Conservation (phyloP, 2,797 vertebrate species). For the Pseudomugil gertrudae region DNA sequence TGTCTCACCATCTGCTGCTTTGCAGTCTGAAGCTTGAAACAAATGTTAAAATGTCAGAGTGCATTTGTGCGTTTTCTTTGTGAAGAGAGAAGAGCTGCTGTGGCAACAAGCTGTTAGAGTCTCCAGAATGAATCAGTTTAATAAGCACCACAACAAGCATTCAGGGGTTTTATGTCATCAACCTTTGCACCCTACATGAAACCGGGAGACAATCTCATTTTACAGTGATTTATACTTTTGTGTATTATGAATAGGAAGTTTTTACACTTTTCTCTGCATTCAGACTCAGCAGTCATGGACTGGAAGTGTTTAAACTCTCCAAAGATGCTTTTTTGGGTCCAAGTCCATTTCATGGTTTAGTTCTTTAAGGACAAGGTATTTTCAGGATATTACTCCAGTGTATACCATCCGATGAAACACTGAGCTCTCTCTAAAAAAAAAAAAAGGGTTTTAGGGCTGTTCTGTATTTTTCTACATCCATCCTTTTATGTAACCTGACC, state of each 20-base stretch:
- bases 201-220: neutral
- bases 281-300: neutral
- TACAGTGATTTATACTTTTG: neutral
- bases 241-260: neutral
- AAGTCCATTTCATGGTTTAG: no score
- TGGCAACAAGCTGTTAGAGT: constrained; percentile 54
- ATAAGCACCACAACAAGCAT: constrained; percentile 35
- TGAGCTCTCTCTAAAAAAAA: no score
- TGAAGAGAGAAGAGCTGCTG: constrained; percentile 14
- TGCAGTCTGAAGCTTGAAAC: constrained; percentile 54
- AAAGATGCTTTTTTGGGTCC: no score
- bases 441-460: no score
- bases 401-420: no score
- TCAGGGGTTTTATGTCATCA: constrained; percentile 11
- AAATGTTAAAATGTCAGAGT: constrained; percentile 62
- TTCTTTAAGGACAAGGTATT: no score
- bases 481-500: no score
- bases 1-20: constrained; percentile 59
- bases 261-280: neutral
- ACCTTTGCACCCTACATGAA: neutral
- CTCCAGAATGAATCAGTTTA: constrained; percentile 44
- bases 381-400: no score
- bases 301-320: neutral
- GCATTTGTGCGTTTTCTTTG: constrained; percentile 42
- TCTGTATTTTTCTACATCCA: no score